These are phyloP conservation scores for Acanthosepion lycidas DNA, from an alignment of 2,888 invertebrate species.

Conservation along the genomic window DNA sequence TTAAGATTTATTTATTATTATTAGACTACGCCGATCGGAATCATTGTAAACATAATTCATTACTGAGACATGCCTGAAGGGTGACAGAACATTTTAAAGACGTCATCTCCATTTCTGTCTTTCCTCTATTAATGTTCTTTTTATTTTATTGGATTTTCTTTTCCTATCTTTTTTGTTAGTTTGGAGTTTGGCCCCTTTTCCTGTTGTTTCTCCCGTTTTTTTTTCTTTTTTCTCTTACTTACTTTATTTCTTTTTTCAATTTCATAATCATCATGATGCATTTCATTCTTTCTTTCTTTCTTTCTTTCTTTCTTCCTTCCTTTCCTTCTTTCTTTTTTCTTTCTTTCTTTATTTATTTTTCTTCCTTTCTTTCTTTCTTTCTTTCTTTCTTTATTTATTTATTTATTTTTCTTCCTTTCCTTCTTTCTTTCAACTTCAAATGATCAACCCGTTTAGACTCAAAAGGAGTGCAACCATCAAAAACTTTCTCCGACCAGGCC, in stretches of 20 bases:
- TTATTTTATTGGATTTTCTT: neutral
- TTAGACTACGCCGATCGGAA: neutral
- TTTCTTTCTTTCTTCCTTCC: neutral
- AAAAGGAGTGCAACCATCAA: no score
- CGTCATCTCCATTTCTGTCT: neutral
- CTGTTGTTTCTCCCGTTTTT: neutral
- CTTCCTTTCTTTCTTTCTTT: neutral
- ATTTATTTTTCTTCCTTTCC: neutral
- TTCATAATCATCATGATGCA: neutral
- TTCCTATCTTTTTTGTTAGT: neutral
- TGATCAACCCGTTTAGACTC: no score
- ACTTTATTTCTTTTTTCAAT: neutral
- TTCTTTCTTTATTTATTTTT: neutral
- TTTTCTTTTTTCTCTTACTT: neutral
- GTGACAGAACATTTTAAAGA: neutral
- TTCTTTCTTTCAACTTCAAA: no score
- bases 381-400: neutral
- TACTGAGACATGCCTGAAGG: neutral
- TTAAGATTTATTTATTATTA: conserved; percentile 22
- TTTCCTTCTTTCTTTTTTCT: neutral
- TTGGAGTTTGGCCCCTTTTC: no score
- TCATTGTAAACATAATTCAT: neutral
- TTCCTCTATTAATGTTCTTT: neutral
- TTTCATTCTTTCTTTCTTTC: neutral
- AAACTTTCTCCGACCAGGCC: no score